A percentile compares a stretch with the other conserved stretches of the same genome.
Evolutionary conservation across 2,113 vertebrate genomes (phyloP).

Genomic region (Toxostoma redivivum): DNA sequence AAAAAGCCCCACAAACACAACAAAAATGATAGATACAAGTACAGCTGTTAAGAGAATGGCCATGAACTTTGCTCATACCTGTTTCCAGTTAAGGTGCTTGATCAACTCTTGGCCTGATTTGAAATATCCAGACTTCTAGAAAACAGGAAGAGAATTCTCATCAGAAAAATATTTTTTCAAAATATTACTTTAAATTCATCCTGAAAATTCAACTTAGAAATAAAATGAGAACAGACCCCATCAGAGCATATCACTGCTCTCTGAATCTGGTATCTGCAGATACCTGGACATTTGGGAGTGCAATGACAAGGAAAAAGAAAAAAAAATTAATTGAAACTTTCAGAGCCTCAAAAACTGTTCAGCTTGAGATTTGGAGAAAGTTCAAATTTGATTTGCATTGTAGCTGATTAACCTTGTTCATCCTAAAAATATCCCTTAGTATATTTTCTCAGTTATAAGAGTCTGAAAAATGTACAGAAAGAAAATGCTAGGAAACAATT

Average conservation of each 20-base stretch:
- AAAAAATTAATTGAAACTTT: background rate
- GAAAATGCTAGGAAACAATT: background rate
- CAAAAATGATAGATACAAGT: background rate
- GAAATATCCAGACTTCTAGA: background rate
- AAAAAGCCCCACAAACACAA: background rate
- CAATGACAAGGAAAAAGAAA: background rate
- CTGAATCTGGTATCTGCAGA: background rate
- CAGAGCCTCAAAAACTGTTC: background rate
- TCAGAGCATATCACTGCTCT: background rate
- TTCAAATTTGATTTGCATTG: background rate
- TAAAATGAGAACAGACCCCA: background rate
- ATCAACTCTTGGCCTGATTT: background rate
- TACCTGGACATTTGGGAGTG: background rate
- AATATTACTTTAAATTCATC: background rate
- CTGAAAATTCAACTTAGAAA: background rate
- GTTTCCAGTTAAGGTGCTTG: background rate
- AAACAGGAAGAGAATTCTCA: background rate
- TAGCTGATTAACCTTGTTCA: background rate
- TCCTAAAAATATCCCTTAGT: background rate
- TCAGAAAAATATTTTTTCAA: background rate
- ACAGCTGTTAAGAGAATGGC: background rate
- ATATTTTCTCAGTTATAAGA: background rate
- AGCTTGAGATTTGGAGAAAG: background rate
- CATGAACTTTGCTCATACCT: background rate
- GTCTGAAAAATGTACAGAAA: background rate